Percentiles rank a stretch among this genome's conserved stretches.
phyloP scores from a whole-genome alignment of 2,113 vertebrate genomes.

The Corydoras maculifer region DNA sequence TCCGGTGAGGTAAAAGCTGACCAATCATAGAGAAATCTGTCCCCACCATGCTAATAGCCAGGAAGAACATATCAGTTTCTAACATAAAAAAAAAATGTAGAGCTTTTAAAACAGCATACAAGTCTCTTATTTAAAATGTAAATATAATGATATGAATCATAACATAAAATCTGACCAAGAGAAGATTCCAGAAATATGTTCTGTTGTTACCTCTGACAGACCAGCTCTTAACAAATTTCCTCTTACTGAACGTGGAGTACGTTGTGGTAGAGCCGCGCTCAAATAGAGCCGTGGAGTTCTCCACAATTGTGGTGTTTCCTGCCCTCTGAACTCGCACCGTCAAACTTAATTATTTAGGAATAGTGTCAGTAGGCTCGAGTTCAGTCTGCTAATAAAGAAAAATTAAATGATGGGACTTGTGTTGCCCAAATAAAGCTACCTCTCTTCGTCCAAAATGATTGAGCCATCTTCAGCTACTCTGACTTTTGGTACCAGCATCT shows the following conservation, averaged over 20 bases:
- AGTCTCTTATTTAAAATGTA: too few relatives aligned
- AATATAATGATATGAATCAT: too few relatives aligned
- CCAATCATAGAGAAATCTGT: constrained; percentile 83
- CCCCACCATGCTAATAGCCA: constrained; percentile 86
- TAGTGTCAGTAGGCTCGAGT: background rate
- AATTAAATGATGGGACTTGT: background rate
- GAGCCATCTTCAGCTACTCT: constrained; percentile 83
- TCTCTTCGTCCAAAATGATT: constrained; percentile 82
- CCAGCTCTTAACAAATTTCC: constrained; percentile 72
- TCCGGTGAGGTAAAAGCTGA: constrained; percentile 77
- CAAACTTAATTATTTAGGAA: constrained; percentile 62
- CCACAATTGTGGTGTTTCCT: constrained; percentile 70
- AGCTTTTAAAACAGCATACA: too few relatives aligned
- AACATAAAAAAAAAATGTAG: constrained; percentile 21
- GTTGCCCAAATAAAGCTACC: constrained; percentile 49
- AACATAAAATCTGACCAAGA: too few relatives aligned
- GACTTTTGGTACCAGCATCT: constrained; percentile 74
- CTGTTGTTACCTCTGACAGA: constrained; percentile 70
- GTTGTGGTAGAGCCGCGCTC: constrained; percentile 80
- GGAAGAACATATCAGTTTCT: constrained; percentile 87
- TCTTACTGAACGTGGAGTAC: constrained; percentile 76
- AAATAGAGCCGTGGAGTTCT: constrained; percentile 77
- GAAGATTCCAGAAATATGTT: background rate
- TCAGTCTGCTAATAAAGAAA: background rate
- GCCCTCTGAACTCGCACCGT: constrained; percentile 76